Evolutionary conservation across 1,140 invertebrate genomes (phyloP), one percentile per base, ranked within the genome.

Genomic region (Drosophila funebris): DNA sequence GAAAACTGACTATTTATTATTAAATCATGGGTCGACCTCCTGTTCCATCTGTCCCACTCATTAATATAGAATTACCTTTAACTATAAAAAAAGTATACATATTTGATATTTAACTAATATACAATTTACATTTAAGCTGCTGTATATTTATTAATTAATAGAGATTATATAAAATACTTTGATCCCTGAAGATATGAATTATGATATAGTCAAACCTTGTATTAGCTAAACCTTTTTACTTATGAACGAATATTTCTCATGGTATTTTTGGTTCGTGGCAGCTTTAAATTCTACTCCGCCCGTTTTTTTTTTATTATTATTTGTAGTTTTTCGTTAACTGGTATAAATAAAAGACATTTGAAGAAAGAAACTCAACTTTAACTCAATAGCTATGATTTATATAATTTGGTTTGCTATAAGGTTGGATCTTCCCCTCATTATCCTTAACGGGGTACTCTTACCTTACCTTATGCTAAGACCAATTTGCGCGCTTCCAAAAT

Each of bases 1-100:
- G 14, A 18, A 9, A 36, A 50, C 41, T 14, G 4, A 46, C 14
- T 62, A 62, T 61, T 62, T 69, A 69, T 70, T 53, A 70, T 63
- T 46, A 54, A 44, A 44, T 22, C 11, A 14, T 29, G 27, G 27
- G 41, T 22, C 41, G 27, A 46, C 11, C 1, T 3, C 11, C 6
- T 43, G 20, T 3, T 27, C 20, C 22, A 6, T 6, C 11, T 27
- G 44, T 8, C 20, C 43, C 6, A 39, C 20, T 31, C 31, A 53
- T 18, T 20, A 36, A 52, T 29, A 27, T 46, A 46, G 8, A 24
- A 13, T 5, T 60, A 29, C 6, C 22, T 44, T 58, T 24, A 33
- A 52, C 41, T 31, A 27, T 14, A n/a, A 37, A 52, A 4, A 33
- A 18, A 33, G 36, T 44, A 43, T 20, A n/a, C 11, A n/a, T 24